Conservation (phyloP, 2,113 vertebrate species). For the Cranoglanis bouderius region DNA sequence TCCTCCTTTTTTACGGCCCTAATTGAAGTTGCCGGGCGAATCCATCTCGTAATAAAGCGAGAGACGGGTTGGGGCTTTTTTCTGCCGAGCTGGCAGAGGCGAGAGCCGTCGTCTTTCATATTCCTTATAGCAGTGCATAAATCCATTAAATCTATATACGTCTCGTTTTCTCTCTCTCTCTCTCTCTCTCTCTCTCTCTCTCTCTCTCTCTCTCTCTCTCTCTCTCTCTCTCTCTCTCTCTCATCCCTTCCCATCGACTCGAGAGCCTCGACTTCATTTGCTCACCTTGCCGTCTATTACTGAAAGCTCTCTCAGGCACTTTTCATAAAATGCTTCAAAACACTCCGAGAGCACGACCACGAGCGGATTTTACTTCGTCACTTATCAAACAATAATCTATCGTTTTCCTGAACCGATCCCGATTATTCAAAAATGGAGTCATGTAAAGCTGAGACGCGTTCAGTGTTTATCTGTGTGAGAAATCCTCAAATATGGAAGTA, state of each 20-base stretch:
- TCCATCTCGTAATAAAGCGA: slow-evolving; percentile 70
- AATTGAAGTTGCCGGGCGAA: slow-evolving; percentile 65
- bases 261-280: slow-evolving; percentile 4
- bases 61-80: slow-evolving; percentile 60
- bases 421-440: background rate
- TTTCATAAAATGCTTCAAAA: background rate
- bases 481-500: background rate
- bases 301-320: slow-evolving; percentile 15
- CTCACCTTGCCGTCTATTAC: slow-evolving; percentile 24
- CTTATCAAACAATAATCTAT: slow-evolving; percentile 14
- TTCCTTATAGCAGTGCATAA: slow-evolving; percentile 52
- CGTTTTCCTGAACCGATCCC: background rate
- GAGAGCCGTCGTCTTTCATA: slow-evolving; percentile 37
- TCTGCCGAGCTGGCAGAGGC: slow-evolving; percentile 50
- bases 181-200: background rate
- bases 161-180: background rate
- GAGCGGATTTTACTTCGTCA: background rate
- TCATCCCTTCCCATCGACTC: background rate
- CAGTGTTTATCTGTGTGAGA: background rate
- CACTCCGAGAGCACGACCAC: background rate
- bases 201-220: background rate
- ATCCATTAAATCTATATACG: slow-evolving; percentile 47
- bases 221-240: background rate
- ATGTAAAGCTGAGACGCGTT: background rate
- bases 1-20: slow-evolving; percentile 48